These are phyloP conservation scores for Typhlichthys eigenmanni DNA, from an alignment of 2,797 vertebrate species.

Conservation along the genomic window DNA sequence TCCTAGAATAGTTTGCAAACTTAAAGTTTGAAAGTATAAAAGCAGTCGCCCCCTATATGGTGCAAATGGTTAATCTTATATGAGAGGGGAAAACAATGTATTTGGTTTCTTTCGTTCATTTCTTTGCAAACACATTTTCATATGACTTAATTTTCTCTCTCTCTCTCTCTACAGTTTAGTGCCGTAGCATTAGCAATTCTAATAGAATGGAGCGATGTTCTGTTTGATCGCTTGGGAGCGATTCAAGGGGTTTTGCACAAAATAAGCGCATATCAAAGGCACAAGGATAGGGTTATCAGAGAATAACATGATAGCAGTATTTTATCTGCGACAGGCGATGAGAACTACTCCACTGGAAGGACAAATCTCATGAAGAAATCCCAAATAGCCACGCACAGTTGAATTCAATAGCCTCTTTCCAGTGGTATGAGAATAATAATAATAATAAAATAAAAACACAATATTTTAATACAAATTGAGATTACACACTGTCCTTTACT, in stretches of 20 bases:
- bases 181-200: conserved; percentile 66
- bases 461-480: conserved; percentile 13
- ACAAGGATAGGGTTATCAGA: conserved; percentile 35
- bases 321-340: conserved; percentile 49
- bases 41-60: conserved; percentile 15
- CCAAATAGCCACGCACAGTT: conserved; percentile 34
- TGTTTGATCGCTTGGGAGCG: conserved; percentile 50
- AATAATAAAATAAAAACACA: too few relatives aligned
- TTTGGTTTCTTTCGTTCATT: background rate
- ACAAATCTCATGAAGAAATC: conserved; percentile 28
- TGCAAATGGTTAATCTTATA: too few relatives aligned
- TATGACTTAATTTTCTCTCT: background rate
- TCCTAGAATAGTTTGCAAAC: conserved; percentile 44
- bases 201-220: conserved; percentile 53
- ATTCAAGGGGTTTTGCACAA: conserved; percentile 50
- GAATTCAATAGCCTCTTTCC: conserved; percentile 19
- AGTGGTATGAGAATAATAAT: background rate
- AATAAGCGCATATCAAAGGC: conserved; percentile 48
- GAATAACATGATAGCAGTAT: conserved; percentile 39
- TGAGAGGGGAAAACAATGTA: background rate
- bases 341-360: conserved; percentile 21
- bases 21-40: conserved; percentile 46
- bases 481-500: conserved; percentile 11
- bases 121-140: background rate
- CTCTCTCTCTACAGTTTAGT: conserved; percentile 36